Base-by-base conservation (phyloP, 1,140 invertebrate genomes). In the Plodia interpunctella region DNA sequence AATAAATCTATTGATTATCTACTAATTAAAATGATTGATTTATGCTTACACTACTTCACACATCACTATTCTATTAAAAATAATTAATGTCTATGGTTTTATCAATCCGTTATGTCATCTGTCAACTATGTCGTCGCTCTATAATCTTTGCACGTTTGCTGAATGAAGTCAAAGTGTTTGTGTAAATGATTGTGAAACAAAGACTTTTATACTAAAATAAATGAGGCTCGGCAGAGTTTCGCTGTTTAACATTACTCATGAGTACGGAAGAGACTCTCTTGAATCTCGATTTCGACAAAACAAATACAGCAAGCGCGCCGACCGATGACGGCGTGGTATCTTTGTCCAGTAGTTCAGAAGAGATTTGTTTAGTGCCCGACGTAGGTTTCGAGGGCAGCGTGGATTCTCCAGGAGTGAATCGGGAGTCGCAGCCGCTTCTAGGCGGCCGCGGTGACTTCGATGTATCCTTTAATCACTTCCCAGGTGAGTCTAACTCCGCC, bases 341-440 rank as follows among this genome's bases (percentile, higher is more conserved):
- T 65, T 74, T 90, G 62, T 90, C 87, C 44, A 90, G 88, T 78
- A 90, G 88, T 77, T 75, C 91, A 70, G 94, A 93, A 82, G 93
- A 93, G 83, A 92, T 92, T 76, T 91, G 92, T 87, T 91, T 94
- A 85, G 91, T 93, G 63, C 92, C 92, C 61, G 93, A 94, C 76
- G 92, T 93, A 61, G 91, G 83, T n/a, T 92, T 92, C 75, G 92
- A 91, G 70, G 86, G 91, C 86, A 91, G 91, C 89, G 92, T 94
- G 92, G 94, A 94, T 92, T 94, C 94, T 32, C 91, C 94, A 79
- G 93, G 94, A 35, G 92, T 93, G 59, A 94, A 95, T 87, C 92
- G 96, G 78, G 96, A 97, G 92, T 96, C 95, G 85, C 96, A 97
- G 91, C 96, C 96, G 81, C 92, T 97, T 66, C 92, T 97, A 21